Conservation (phyloP, 2,888 invertebrate genomes). For the Xanthia togata region DNA sequence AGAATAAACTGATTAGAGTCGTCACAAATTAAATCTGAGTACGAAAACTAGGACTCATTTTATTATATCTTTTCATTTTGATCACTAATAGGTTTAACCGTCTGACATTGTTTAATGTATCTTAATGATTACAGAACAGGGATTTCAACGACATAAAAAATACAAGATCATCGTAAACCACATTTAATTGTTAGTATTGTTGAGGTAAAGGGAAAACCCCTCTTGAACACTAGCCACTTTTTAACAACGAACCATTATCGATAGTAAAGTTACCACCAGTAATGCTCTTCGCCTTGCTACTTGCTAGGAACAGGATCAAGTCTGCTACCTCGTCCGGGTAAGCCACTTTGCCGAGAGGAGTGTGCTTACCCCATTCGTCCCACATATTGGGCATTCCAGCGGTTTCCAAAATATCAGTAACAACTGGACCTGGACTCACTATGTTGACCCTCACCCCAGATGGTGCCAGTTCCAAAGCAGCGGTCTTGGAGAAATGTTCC, state of each 20-base stretch:
- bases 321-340: slow-evolving; percentile 41
- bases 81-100: too few species aligned
- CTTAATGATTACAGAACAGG: too few species aligned
- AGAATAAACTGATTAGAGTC: slow-evolving; percentile 11
- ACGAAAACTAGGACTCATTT: not conserved
- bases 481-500: slow-evolving; percentile 93
- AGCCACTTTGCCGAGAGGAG: slow-evolving; percentile 34
- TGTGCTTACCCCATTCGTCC: slow-evolving; percentile 8
- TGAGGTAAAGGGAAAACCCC: too few species aligned
- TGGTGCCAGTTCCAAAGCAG: slow-evolving; percentile 91
- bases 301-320: slow-evolving; percentile 43
- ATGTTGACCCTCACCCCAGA: slow-evolving; percentile 92
- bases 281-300: slow-evolving; percentile 50
- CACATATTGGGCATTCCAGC: slow-evolving; percentile 41
- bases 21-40: not conserved
- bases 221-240: not conserved
- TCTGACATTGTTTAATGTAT: too few species aligned
- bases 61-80: too few species aligned
- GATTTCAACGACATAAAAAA: not conserved
- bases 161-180: not conserved
- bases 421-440: slow-evolving; percentile 94
- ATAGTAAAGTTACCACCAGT: slow-evolving; percentile 41
- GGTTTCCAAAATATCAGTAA: slow-evolving; percentile 37
- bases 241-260: slow-evolving; percentile 43
- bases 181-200: not conserved